Conservation (phyloP, 1,140 invertebrate genomes). For the Drosophila lacertosa region DNA sequence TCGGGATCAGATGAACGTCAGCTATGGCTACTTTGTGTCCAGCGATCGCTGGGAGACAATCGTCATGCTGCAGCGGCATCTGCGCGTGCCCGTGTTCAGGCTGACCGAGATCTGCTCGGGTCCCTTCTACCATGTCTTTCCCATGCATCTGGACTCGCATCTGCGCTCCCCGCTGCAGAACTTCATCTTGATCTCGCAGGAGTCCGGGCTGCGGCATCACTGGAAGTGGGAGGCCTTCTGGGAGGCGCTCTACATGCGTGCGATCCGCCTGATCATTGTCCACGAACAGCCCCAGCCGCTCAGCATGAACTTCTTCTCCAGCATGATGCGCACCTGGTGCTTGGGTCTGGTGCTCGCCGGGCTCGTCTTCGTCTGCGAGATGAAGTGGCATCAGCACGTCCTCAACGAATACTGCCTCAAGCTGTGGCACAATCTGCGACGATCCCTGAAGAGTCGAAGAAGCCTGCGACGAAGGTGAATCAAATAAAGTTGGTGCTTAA, state of each 20-base stretch:
- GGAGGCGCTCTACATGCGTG: conserved; percentile 56
- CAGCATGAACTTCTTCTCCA: conserved; percentile 56
- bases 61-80: conserved; percentile 60
- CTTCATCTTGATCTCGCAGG: conserved; percentile 65
- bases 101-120: conserved; percentile 68
- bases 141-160: conserved; percentile 68
- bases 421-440: not conserved
- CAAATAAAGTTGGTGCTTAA: not conserved
- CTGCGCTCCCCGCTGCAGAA: conserved; percentile 51
- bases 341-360: conserved; percentile 58
- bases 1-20: conserved; percentile 55
- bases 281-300: conserved; percentile 52
- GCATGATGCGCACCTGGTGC: conserved; percentile 64
- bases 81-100: conserved; percentile 59
- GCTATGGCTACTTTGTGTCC: conserved; percentile 65
- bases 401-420: not conserved
- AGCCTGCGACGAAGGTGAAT: not conserved
- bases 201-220: conserved; percentile 58
- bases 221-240: conserved; percentile 65
- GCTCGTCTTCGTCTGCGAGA: conserved; percentile 53
- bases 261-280: conserved; percentile 39
- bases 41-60: conserved; percentile 71
- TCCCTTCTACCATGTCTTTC: conserved; percentile 75
- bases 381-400: conserved; percentile 57
- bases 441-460: conserved; percentile 8